These are phyloP conservation scores for Dromaius novaehollandiae DNA, from an alignment of 2,113 vertebrate genomes.

Conservation along the genomic window DNA sequence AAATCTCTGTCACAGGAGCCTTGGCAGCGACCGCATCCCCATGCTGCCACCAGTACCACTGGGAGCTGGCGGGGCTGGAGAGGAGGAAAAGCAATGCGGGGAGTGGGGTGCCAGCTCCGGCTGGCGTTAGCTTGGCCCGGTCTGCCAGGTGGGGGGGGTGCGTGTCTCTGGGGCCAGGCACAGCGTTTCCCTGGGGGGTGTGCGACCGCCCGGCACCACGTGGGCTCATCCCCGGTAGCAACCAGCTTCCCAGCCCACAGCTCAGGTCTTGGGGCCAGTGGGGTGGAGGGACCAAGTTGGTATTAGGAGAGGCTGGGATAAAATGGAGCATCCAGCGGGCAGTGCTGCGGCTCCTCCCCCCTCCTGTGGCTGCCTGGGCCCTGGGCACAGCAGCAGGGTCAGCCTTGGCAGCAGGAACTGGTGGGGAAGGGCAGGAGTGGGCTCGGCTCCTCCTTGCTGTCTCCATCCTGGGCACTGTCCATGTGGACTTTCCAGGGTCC, in stretches of 20 bases:
- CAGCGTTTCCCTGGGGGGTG: neutral
- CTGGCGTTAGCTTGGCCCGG: neutral
- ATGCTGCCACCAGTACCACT: neutral
- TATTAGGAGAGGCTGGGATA: rapidly evolving
- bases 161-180: neutral
- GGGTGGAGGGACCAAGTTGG: neutral
- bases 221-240: neutral
- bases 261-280: neutral
- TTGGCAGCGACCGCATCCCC: rapidly evolving
- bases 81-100: neutral
- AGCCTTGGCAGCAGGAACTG: too few species aligned
- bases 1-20: neutral
- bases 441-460: neutral
- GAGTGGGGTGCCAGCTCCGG: neutral
- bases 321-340: neutral
- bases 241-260: rapidly evolving
- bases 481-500: rapidly evolving
- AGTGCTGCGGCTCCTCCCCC: neutral
- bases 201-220: rapidly evolving
- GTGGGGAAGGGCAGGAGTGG: too few species aligned
- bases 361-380: neutral
- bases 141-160: neutral
- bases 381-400: too few species aligned
- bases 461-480: neutral
- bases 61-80: neutral